phyloP scores from a whole-genome alignment of 2,888 invertebrate species.

The Frankliniella fusca region DNA sequence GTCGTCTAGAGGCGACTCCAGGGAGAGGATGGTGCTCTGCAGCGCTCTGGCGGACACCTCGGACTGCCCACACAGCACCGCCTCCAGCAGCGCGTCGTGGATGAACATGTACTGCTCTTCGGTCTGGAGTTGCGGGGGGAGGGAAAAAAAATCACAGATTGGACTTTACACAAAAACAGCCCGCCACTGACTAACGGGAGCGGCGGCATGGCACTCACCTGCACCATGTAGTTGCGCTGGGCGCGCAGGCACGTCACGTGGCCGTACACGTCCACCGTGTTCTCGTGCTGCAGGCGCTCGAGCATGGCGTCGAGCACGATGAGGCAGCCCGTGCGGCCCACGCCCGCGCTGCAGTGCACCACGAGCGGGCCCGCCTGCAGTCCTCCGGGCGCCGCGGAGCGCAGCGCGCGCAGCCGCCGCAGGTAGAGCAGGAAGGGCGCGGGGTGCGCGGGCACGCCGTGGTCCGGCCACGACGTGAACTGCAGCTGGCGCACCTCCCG shows the following conservation, averaged over 20 bases:
- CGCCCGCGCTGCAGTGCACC: slow-evolving; percentile 61
- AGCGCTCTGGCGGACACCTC: slow-evolving; percentile 94
- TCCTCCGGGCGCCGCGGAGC: slow-evolving; percentile 89
- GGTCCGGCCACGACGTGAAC: slow-evolving; percentile 99
- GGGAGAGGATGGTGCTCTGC: slow-evolving; percentile 90
- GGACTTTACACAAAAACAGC: not conserved
- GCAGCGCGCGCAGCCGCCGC: slow-evolving; percentile 83
- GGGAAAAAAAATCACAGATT: too few relatives aligned
- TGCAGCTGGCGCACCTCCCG: slow-evolving; percentile 96
- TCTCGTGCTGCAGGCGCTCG: slow-evolving; percentile 93
- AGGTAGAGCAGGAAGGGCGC: slow-evolving; percentile 97
- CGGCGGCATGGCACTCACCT: too few relatives aligned
- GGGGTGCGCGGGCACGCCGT: slow-evolving; percentile 97
- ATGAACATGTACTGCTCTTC: slow-evolving; percentile 99
- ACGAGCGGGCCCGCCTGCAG: slow-evolving; percentile 57
- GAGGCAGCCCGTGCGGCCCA: slow-evolving; percentile 93
- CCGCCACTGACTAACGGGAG: not conserved
- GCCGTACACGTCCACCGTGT: slow-evolving; percentile 97
- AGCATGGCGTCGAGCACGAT: slow-evolving; percentile 99
- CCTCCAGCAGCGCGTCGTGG: slow-evolving; percentile 95
- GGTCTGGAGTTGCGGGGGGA: slow-evolving; percentile 58
- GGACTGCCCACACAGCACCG: slow-evolving; percentile 92
- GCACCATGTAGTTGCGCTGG: slow-evolving; percentile 99
- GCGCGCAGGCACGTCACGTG: slow-evolving; percentile 97
- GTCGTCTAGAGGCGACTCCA: slow-evolving; percentile 65